Evolutionary conservation across 2,797 vertebrate species (phyloP), one percentile per base, ranked within the genome.

Genomic region (Halcyon leucocephala): DNA sequence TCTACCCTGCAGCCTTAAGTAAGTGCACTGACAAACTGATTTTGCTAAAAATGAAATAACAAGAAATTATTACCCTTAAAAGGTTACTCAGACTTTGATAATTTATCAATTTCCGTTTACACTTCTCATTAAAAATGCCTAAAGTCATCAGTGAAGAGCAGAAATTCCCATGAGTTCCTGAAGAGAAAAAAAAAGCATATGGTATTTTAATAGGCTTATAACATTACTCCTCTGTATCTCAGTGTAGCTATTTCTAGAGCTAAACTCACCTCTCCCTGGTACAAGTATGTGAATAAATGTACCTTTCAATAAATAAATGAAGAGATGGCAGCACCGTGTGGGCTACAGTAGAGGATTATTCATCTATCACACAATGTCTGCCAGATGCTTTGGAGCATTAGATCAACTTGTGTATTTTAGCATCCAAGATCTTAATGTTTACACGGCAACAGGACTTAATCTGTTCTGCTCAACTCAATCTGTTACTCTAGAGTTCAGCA

Each of bases 341-440:
- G 72, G 72, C 52, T 76, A 25, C 37, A 84, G n/a, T 35, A 44
- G 76, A 76, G 57, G 37, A 81, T 95, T 95, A 92, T 89, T 92
- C 77, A 72, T 65, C 62, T 42, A 8, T 31, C 42, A 78, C 37
- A 51, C 58, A 82, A 12, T 0, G 14, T 37, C 44, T 89, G 54
- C 61, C 82, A 90, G 77, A 54, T 67, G 58, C 77, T 76, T 72
- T 62, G 33, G 51, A 90, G 33, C 49, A 28, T 79, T 67, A 64
- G n/a, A 52, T 37, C n/a, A 79, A 62, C 29, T 57, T 33, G 41
- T 65, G 48, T 41, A 24, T 83, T 88, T 92, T 37, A 86, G 14
- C 22, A 81, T 64, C 57, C 33, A 44, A 70, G 42, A 41, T 41
- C 14, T 80, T 31, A 9, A 10, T 37, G 10, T 61, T 82, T 86